Evolutionary conservation across 92 coral and sea anemone genomes (phyloP), one percentile per base, ranked within the genome.

Genomic region (Phymanthus crucifer): DNA sequence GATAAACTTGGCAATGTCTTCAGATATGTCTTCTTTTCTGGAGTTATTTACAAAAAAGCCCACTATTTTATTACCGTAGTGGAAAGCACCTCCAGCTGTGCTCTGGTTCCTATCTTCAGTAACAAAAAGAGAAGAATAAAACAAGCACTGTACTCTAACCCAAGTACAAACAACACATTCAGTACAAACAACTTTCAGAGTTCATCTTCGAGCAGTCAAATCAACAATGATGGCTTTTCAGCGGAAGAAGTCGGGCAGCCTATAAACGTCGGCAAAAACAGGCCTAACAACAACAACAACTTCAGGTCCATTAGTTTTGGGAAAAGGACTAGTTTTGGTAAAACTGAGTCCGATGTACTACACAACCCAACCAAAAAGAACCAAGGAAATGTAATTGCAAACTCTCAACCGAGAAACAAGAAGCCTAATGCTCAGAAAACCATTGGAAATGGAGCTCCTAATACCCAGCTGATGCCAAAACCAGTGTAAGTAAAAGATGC

Each of bases 61-160:
- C 0, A 24, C 1, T 24, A 26, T 61, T 61, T 61, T n/a, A 50
- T 50, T 4, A 3, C 29, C 3, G 68, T 21, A 61, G 68, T 61
- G 68, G 82, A 85, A 4, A 31, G 71, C 36, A 75, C 71, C 16
- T 86, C 89, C 19, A 38, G 68, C 36, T 80, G 76, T 32, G 31
- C 84, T 24, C 77, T 90, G 29, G 91, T 92, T 82, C 97, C 97
- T 48, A 92, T 92, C 64, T 92, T 92, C 75, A 85, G 87, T 23
- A 89, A 87, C 89, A 92, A 90, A 67, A 92, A 85, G 85, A 90
- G 89, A 78, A 84, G 93, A 54, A 65, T 90, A n/a, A 91, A 89
- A 45, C 94, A 92, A 83, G 97, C 94, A 33, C 74, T 92, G 77
- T 92, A 90, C 37, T 94, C 97, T 46, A 90, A 85, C 73, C 97